Evolutionary conservation across 2,113 vertebrate species (phyloP), one percentile per base, ranked within the genome.

Genomic region (Gambusia holbrooki): DNA sequence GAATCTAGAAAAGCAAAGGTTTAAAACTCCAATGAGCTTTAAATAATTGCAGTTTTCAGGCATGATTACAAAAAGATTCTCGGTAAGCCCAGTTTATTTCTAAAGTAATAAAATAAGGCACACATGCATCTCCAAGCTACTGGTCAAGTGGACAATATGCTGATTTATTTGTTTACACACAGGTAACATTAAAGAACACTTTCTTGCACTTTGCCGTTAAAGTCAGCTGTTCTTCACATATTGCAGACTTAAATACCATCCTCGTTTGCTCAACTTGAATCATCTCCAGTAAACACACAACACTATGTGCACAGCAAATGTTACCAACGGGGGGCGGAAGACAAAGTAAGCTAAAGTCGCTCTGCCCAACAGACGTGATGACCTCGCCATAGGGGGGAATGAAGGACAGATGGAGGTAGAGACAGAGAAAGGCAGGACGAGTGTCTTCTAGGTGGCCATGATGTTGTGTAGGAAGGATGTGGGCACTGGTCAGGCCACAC

Each of bases 401-500:
- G 83, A 63, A 88, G 69, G 74, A 76, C 37, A 60, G 69, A 73
- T 69, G 64, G 74, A 79, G 63, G 73, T 27, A 67, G 51, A 69
- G 61, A 67, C 65, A 66, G 74, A 80, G 69, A 69, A 74, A 83
- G 54, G 74, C 61, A 64, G 60, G 77, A 69, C 73, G 81, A 77
- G 70, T 80, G 76, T 87, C 87, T 93, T 89, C 81, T 77, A 88
- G 88, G 88, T 91, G 92, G 92, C 89, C 90, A 71, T 82, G 84
- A 71, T 88, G 84, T 69, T 80, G 76, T 74, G 66, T 58, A 83
- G 87, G 84, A 79, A 86, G 89, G 89, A 91, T 91, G 89, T 91
- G 89, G 92, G 81, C 78, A 82, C 71, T 25, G 83, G 82, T 86
- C 78, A 89, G 89, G 88, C 92, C 92, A 90, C 92, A 93, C 88